These are phyloP conservation scores for Chamaetylas fuelleborni DNA, from an alignment of 2,113 vertebrate genomes.

Conservation along the genomic window DNA sequence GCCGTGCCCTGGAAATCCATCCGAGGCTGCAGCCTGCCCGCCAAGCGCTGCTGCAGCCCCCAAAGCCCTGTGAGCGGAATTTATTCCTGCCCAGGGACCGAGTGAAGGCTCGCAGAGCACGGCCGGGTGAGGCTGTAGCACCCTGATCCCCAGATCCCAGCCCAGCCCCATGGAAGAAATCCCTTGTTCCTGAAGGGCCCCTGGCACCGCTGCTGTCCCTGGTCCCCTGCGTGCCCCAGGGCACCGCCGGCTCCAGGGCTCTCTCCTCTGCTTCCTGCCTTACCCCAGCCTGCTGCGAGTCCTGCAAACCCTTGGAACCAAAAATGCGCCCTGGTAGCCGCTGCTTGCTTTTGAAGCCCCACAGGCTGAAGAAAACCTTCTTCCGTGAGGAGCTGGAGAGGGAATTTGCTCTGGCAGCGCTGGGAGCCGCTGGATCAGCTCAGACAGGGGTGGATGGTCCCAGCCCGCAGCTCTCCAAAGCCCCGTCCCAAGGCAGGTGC, in stretches of 20 bases:
- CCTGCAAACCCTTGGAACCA: background rate
- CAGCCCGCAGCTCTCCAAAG: background rate
- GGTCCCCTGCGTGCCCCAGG: fast-evolving
- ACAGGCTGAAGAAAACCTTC: background rate
- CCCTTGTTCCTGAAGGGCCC: background rate
- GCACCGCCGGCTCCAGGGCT: too few relatives aligned
- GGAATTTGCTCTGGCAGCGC: fast-evolving
- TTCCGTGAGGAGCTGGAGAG: fast-evolving
- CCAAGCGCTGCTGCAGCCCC: too few relatives aligned
- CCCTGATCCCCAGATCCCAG: fast-evolving
- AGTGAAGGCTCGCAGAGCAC: fast-evolving
- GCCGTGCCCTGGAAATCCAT: fast-evolving
- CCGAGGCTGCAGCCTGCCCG: background rate
- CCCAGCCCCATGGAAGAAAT: background rate
- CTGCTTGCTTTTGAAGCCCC: background rate
- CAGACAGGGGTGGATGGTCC: background rate
- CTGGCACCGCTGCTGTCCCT: background rate
- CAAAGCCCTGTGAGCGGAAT: fast-evolving
- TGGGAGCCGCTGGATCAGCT: background rate
- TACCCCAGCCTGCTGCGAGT: background rate
- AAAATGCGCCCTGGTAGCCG: background rate
- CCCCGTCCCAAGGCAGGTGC: background rate
- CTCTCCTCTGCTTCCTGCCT: background rate
- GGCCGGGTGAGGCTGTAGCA: background rate
- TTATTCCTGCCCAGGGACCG: fast-evolving